A percentile compares a stretch with the other conserved stretches of the same genome.
phyloP scores from a whole-genome alignment of 2,113 vertebrate genomes.

The Phaetusa simplex region DNA sequence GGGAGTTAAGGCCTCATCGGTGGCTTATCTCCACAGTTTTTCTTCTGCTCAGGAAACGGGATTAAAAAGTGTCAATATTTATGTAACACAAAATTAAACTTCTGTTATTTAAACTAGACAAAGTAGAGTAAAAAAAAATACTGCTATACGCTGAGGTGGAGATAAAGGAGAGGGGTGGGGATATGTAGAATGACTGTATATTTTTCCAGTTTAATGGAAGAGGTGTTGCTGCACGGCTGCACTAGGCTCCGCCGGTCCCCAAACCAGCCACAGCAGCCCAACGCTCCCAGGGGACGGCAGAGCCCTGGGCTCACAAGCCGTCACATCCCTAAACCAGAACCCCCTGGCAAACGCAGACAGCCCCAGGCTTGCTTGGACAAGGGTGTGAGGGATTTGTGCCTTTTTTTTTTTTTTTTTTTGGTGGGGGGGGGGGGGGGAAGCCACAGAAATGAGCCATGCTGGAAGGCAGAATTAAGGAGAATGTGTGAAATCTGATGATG shows the following conservation, averaged over 20 bases:
- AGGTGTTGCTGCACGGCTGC: not conserved
- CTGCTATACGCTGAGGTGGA: not conserved
- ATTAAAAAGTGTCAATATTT: not conserved
- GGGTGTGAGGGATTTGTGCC: rapidly evolving
- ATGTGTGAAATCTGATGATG: not conserved
- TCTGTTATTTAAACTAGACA: not conserved
- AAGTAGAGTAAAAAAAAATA: not conserved
- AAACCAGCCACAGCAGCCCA: not conserved
- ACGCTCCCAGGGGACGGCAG: not conserved
- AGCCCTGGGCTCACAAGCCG: not conserved
- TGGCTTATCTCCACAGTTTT: not conserved
- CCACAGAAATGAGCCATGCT: not conserved
- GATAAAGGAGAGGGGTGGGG: not conserved
- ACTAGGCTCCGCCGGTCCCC: rapidly evolving
- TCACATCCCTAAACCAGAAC: not conserved
- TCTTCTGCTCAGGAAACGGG: not conserved
- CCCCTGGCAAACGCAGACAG: not conserved
- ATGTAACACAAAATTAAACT: not conserved
- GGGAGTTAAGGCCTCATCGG: not conserved
- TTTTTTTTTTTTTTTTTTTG: not conserved
- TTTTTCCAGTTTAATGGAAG: not conserved
- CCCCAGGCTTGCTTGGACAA: not conserved
- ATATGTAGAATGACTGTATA: rapidly evolving
- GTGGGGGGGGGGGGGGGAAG: not conserved
- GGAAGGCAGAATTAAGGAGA: not conserved